Conservation (phyloP, 2,888 invertebrate species). For the Mythimna pallens region DNA sequence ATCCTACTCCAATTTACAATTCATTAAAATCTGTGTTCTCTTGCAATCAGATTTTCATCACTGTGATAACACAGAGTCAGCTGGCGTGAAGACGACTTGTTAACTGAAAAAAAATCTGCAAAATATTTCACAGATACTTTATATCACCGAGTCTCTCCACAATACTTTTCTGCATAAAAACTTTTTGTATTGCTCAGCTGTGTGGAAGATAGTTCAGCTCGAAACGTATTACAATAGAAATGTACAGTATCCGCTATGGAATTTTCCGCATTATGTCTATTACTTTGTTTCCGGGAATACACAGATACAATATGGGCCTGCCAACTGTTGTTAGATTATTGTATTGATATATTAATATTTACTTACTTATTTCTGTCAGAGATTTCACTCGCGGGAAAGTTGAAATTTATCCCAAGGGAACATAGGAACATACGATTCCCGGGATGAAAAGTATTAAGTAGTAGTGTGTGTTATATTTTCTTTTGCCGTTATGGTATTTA, state of each 20-base stretch:
- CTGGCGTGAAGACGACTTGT: background rate
- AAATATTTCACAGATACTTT: background rate
- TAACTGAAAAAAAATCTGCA: background rate
- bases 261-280: slow-evolving; percentile 18
- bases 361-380: too few relatives aligned
- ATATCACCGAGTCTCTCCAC: background rate
- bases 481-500: too few relatives aligned
- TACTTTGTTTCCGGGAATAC: background rate
- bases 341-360: too few relatives aligned
- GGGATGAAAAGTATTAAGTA: too few relatives aligned
- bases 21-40: slow-evolving; percentile 11
- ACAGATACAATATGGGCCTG: background rate
- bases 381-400: too few relatives aligned
- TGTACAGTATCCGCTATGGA: slow-evolving; percentile 1
- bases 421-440: too few relatives aligned
- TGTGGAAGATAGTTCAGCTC: background rate
- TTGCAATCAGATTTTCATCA: slow-evolving; percentile 8
- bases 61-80: background rate
- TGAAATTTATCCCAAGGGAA: too few relatives aligned
- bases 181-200: slow-evolving; percentile 12
- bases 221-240: slow-evolving; percentile 2
- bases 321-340: slow-evolving; percentile 1
- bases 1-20: slow-evolving; percentile 24
- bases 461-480: too few relatives aligned
- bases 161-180: slow-evolving; percentile 4